phyloP scores from a whole-genome alignment of 2,888 invertebrate species.

The Melanotus villosus region DNA sequence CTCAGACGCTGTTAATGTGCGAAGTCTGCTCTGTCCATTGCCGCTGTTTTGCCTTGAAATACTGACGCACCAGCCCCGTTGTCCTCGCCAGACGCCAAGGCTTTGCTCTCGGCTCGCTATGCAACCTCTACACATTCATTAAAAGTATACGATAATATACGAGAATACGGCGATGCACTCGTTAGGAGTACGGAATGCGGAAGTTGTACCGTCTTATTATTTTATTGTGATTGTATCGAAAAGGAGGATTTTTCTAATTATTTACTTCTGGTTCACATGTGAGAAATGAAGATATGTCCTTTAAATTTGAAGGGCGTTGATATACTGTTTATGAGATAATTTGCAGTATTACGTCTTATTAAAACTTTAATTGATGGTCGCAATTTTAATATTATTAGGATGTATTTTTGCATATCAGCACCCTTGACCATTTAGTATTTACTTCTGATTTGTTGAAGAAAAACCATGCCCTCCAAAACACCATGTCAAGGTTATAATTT shows the following conservation, averaged over 20 bases:
- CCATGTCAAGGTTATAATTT: no score
- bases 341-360: no score
- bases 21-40: slow-evolving; percentile 21
- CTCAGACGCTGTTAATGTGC: slow-evolving; percentile 1
- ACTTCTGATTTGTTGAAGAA: no score
- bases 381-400: no score
- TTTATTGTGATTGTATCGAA: not conserved
- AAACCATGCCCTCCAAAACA: no score
- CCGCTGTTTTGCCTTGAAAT: slow-evolving; percentile 37
- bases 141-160: slow-evolving; percentile 2
- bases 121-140: slow-evolving; percentile 25
- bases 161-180: slow-evolving; percentile 28
- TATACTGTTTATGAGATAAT: no score
- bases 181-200: slow-evolving; percentile 28
- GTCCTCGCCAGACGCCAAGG: slow-evolving; percentile 43
- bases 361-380: no score
- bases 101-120: slow-evolving; percentile 25
- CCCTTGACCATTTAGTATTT: no score
- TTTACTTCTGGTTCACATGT: no score
- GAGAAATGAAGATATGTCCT: no score
- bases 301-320: no score
- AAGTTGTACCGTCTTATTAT: not conserved
- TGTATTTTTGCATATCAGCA: no score
- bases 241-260: not conserved
- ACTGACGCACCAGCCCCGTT: slow-evolving; percentile 39